Evolutionary conservation across 2,888 invertebrate genomes (phyloP).

Genomic region (Hymenopus coronatus): DNA sequence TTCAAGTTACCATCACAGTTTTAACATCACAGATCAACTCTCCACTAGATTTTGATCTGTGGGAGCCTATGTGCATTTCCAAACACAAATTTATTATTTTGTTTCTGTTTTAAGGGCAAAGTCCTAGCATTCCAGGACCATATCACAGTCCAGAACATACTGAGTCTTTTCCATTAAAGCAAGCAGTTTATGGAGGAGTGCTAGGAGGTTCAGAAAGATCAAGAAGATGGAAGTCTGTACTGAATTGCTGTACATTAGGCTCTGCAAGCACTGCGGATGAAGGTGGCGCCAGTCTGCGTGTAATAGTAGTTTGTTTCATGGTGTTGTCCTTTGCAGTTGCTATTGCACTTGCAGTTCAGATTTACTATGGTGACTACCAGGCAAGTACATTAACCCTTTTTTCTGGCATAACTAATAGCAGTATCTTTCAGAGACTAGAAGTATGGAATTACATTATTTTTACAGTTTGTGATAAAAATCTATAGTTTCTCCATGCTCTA

Average conservation of each 20-base stretch:
- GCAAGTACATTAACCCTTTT: slow-evolving; percentile 45
- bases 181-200: neutral
- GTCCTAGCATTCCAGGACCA: slow-evolving; percentile 29
- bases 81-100: too few relatives aligned
- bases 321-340: slow-evolving; percentile 66
- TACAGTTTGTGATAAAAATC: too few relatives aligned
- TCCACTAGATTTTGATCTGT: too few relatives aligned
- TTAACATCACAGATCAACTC: too few relatives aligned
- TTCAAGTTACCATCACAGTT: too few relatives aligned
- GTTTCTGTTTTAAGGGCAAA: neutral
- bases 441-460: neutral
- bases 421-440: neutral
- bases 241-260: neutral
- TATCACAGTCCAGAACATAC: slow-evolving; percentile 33
- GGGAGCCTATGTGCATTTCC: too few relatives aligned
- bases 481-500: too few relatives aligned
- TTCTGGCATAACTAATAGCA: neutral
- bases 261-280: slow-evolving; percentile 30
- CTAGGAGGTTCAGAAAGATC: neutral
- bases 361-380: slow-evolving; percentile 71
- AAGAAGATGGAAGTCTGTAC: neutral
- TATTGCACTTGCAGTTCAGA: slow-evolving; percentile 67
- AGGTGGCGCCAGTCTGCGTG: slow-evolving; percentile 58
- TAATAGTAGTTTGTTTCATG: slow-evolving; percentile 64
- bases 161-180: slow-evolving; percentile 31